Base-by-base conservation (phyloP, 2,797 vertebrate genomes). In the Gouania willdenowi region DNA sequence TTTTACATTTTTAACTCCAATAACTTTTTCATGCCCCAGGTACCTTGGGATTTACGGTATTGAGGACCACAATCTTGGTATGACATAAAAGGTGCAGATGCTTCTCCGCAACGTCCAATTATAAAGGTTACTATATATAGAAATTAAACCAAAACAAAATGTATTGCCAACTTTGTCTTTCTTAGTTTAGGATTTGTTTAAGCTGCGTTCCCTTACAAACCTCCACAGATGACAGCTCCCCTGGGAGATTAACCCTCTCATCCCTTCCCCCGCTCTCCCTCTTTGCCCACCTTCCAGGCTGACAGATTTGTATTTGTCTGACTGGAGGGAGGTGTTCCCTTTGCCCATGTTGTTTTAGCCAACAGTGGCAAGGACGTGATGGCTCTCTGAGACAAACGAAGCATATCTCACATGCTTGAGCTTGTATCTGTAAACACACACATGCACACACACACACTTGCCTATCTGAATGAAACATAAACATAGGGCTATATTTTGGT, bases 291-390 rank as follows among this genome's bases (percentile, higher is more conserved):
- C 56, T 62, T 77, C 37, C 31, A 42, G 70, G 57, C 72, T 68
- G 67, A 73, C 53, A 67, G 61, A 75, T 81, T 57, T 71, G 63
- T 71, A 75, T 81, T 57, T 71, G 63, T 71, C 74, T 65, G 65
- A 49, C 58, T 61, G 31, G 35, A 75, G 61, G 62, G 60, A 77
- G 53, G 68, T 28, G 24, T 27, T 54, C 43, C 10, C 62, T 32
- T 45, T 66, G 64, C 54, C 70, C 45, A 59, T 87, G 81, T 86
- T 86, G 72, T 84, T 87, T 88, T 73, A 82, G 69, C 76, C 69
- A 87, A 87, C 81, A 84, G 79, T 86, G 51, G 59, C 76, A 77
- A 83, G 84, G 81, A 85, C 69, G 56, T 75, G 78, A 66, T 83
- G 79, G 67, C 78, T 87, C 83, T 82, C 74, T 71, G 69, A 82